Base-by-base conservation (phyloP, 2,888 invertebrate species). In the Aporophyla nigra region DNA sequence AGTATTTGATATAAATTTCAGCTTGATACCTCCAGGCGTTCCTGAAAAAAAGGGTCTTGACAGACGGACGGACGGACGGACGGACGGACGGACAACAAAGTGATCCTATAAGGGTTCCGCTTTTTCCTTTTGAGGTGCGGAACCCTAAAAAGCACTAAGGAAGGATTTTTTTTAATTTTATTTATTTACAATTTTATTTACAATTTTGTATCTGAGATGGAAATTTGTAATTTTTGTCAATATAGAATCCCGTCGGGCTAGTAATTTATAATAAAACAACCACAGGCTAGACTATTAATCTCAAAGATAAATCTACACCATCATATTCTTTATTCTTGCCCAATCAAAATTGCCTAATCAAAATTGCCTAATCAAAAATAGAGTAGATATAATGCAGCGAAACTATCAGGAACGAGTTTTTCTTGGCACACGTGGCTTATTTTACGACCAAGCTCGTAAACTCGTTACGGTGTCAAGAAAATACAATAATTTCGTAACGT, bases 391-490 rank as follows among this genome's bases (percentile, higher is more conserved):
- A 74, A 71, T 76, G 63, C 63, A 75, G 59, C 53, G 40, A 71
- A 51, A 63, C 70, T 27, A 76, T 70, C 70, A 75, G 40, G 62
- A 81, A 69, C 74, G 53, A 61, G 58, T 66, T 88, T 80, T 87
- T 87, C 84, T 89, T 86, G 74, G 87, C 86, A 72, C 83, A 87
- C 84, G 85, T 88, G 88, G 88, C 87, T 76, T 70, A 71, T 85
- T 92, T 92, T 89, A 92, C 88, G 90, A 90, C 78, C 79, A 66
- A 43, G 82, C 79, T 91, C 92, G 90, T 92, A 91, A 92, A 92
- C 66, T 77, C 51, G 66, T 40, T 83, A 87, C 80, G 87, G 87
- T 89, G 86, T 90, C 88, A 88, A 85, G 87, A 88, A 88, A 90
- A 89, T 80, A 89, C 81, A 80, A 83, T 86, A 71, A 87, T 89